Evolutionary conservation across 1,140 invertebrate species (phyloP).

Genomic region (Hycleus cichorii): DNA sequence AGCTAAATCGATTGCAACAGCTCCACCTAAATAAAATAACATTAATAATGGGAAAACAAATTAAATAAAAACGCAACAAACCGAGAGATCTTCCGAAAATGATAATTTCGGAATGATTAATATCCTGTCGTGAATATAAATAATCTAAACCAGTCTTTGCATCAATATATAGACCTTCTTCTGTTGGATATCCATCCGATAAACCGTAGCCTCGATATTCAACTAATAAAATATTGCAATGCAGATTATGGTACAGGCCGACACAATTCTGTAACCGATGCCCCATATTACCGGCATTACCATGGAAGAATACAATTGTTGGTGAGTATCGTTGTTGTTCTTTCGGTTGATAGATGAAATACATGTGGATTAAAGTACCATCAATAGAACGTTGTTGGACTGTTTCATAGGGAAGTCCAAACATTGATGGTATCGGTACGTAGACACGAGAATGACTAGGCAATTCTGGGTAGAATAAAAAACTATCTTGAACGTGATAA

Average conservation of each 20-base stretch:
- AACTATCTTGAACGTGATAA: slow-evolving; percentile 76
- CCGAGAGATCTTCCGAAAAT: slow-evolving; percentile 91
- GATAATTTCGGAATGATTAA: slow-evolving; percentile 78
- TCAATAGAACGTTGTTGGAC: slow-evolving; percentile 70
- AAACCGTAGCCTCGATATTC: slow-evolving; percentile 93
- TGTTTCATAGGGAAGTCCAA: slow-evolving; percentile 79
- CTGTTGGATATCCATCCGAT: slow-evolving; percentile 81
- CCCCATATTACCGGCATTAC: slow-evolving; percentile 94
- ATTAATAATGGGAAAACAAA: not conserved
- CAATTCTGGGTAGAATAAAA: slow-evolving; percentile 83
- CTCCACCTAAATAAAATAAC: slow-evolving; percentile 34
- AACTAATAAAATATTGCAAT: slow-evolving; percentile 81
- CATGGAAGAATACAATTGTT: slow-evolving; percentile 87
- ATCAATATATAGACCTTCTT: slow-evolving; percentile 82
- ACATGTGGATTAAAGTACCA: slow-evolving; percentile 75
- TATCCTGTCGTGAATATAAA: slow-evolving; percentile 67
- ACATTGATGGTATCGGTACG: slow-evolving; percentile 74
- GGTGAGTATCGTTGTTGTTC: slow-evolving; percentile 57
- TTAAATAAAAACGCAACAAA: slow-evolving; percentile 29
- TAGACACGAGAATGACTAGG: slow-evolving; percentile 80
- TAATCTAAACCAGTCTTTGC: slow-evolving; percentile 82
- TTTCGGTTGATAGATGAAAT: slow-evolving; percentile 73
- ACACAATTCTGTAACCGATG: slow-evolving; percentile 74
- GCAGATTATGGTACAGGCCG: slow-evolving; percentile 70
- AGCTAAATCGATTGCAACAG: slow-evolving; percentile 66